These are phyloP conservation scores for Azorinus chamasolen DNA, from an alignment of 2,888 invertebrate species.

Conservation along the genomic window DNA sequence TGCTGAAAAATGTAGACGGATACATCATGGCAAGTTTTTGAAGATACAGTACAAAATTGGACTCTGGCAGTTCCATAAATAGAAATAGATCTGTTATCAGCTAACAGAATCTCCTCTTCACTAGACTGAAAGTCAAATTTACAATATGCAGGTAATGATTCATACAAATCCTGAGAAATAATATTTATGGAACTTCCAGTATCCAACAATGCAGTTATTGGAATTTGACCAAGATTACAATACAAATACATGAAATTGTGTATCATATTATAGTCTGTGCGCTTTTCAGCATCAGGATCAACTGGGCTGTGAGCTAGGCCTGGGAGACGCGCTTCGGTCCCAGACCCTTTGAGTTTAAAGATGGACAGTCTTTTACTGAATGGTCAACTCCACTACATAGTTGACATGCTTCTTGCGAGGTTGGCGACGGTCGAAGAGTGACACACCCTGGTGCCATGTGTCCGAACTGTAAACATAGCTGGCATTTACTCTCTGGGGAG, in stretches of 20 bases:
- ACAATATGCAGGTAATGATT: background rate
- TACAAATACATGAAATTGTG: slow-evolving; percentile 28
- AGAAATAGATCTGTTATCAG: slow-evolving; percentile 22
- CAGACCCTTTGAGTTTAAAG: slow-evolving; percentile 5
- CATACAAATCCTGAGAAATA: slow-evolving; percentile 8
- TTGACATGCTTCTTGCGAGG: background rate
- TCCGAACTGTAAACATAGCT: slow-evolving; percentile 31
- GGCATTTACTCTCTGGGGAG: slow-evolving; percentile 13
- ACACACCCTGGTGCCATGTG: background rate
- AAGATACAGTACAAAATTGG: background rate
- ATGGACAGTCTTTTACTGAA: background rate
- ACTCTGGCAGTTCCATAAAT: slow-evolving; percentile 29
- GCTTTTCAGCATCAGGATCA: background rate
- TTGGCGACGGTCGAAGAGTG: no score
- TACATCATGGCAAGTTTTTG: no score
- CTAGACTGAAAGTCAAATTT: background rate
- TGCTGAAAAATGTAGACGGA: no score
- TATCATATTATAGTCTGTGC: no score
- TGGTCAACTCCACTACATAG: background rate
- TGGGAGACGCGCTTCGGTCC: background rate
- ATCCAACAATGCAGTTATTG: slow-evolving; percentile 27
- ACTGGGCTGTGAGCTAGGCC: background rate
- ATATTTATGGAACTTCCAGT: slow-evolving; percentile 34
- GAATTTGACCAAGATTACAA: background rate
- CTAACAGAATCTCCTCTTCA: slow-evolving; percentile 4